Evolutionary conservation across 2,888 invertebrate genomes (phyloP).

Genomic region (Archaeoteleia sp.): DNA sequence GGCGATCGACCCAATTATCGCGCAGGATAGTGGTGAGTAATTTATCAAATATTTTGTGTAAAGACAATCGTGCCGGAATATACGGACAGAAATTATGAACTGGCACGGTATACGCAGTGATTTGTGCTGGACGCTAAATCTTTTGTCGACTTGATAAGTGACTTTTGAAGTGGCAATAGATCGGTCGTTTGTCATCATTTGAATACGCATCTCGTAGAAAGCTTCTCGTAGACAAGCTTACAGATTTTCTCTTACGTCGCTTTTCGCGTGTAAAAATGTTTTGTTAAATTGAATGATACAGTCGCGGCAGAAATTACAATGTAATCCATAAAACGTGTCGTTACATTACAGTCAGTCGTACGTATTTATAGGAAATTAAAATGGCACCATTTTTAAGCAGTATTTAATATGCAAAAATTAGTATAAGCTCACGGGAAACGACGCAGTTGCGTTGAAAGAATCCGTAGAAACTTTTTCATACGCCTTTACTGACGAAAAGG

Average conservation of each 20-base stretch:
- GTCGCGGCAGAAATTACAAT: too few relatives aligned
- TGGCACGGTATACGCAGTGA: constrained; percentile 31
- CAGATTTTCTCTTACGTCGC: too few relatives aligned
- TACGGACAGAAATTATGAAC: constrained; percentile 21
- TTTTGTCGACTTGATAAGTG: too few relatives aligned
- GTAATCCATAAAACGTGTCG: too few relatives aligned
- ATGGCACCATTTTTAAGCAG: background rate
- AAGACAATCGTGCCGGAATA: constrained; percentile 44
- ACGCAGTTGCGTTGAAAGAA: background rate
- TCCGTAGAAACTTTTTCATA: constrained; percentile 9
- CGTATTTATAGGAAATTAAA: constrained; percentile 8
- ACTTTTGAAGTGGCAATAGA: too few relatives aligned
- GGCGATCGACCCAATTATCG: constrained; percentile 74
- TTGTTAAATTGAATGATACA: too few relatives aligned
- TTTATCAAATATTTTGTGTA: constrained; percentile 54
- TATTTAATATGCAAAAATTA: constrained; percentile 15
- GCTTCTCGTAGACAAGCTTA: too few relatives aligned
- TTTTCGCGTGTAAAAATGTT: too few relatives aligned
- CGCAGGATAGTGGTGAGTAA: constrained; percentile 73
- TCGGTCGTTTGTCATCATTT: too few relatives aligned
- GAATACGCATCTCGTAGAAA: too few relatives aligned
- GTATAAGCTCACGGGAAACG: background rate
- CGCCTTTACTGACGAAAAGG: constrained; percentile 11
- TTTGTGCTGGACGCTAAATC: constrained; percentile 16
- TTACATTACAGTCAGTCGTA: too few relatives aligned